Evolutionary conservation across 2,888 invertebrate genomes (phyloP), one percentile per base, ranked within the genome.

Genomic region (Dryobotodes eremita): DNA sequence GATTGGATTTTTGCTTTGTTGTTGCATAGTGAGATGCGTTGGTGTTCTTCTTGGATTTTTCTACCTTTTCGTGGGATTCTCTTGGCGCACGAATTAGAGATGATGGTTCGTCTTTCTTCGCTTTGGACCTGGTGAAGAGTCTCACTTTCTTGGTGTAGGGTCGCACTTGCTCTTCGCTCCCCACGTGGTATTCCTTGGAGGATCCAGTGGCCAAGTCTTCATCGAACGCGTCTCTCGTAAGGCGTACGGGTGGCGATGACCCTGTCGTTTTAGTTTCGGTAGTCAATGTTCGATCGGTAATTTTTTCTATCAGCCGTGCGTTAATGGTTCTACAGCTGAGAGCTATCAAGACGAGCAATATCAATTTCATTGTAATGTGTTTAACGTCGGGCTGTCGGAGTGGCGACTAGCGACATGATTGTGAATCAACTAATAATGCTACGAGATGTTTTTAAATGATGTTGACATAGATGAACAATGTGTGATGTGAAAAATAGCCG

Each of bases 361-460:
- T 80, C 61, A 85, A 75, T 90, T 90, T 90, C 94, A 94, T 94
- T 77, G 85, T 92, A 84, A 85, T 86, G 90, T 89, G 85, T 85
- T 89, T 89, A 86, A 83, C 84, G 89, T 78, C 74, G 76, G 80
- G 76, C 80, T 77, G 86, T 80, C 87, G 84, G 75, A 86, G 84
- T 68, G 77, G 73, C 83, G 89, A 95, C 94, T 95, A 94, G 89
- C 83, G 74, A 79, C 84, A 89, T 88, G 86, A 82, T 87, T 88
- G 88, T 93, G 90, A 89, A 89, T 89, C 86, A 90, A 87, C 80
- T 88, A 85, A 88, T 87, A 94, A 95, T 89, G 94, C 94, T 92
- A 84, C 77, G 53, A 48, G 83, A 89, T 94, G 95, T 94, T 95
- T 91, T 92, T 90, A 92, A 90, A 93, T 92, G 89, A 90, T 92